These are phyloP conservation scores for Amphipyra tragopoginis DNA, from an alignment of 2,888 invertebrate genomes.

Conservation along the genomic window DNA sequence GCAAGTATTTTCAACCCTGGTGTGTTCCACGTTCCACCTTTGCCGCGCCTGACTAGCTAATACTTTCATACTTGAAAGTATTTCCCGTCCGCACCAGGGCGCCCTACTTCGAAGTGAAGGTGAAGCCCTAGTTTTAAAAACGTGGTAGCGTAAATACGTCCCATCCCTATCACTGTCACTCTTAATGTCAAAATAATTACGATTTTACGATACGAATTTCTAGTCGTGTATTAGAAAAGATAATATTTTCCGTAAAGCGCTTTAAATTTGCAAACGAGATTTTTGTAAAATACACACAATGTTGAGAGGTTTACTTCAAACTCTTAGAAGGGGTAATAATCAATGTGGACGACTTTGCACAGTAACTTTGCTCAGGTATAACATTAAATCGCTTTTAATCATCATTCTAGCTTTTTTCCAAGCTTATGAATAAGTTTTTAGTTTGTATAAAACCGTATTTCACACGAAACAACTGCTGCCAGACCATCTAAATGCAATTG, in stretches of 20 bases:
- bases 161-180: neutral
- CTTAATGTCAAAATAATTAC: neutral
- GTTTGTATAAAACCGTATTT: neutral
- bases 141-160: too few species aligned
- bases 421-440: neutral
- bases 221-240: neutral
- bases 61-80: too few species aligned
- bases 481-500: neutral
- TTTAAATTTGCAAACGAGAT: conserved; percentile 3
- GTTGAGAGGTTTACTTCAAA: conserved; percentile 66
- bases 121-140: too few species aligned
- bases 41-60: too few species aligned
- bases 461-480: neutral
- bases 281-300: conserved; percentile 51
- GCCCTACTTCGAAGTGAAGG: too few species aligned
- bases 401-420: neutral
- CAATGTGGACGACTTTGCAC: conserved; percentile 68
- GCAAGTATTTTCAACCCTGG: too few species aligned
- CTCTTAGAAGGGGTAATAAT: conserved; percentile 60
- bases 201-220: neutral
- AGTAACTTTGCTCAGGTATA: conserved; percentile 63
- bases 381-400: neutral
- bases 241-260: neutral
- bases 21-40: too few species aligned
- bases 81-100: too few species aligned